Base-by-base conservation (phyloP, 2,888 invertebrate species). In the Gymnosoma rotundatum region DNA sequence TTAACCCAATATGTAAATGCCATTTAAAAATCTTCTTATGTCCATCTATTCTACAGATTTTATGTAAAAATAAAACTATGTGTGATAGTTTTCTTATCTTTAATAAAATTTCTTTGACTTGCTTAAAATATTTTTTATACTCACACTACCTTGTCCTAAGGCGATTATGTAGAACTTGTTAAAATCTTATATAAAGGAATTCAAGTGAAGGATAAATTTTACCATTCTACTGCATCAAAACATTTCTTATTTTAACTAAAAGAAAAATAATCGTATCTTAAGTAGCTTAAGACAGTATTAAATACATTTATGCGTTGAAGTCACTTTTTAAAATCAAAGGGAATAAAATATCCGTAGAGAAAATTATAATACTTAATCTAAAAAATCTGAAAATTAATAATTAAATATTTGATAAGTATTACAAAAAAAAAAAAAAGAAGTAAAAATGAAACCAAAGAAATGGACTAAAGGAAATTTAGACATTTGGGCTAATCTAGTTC, bases 1-100 rank as follows among this genome's bases (percentile, higher is more conserved):
- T 66, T 56, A 32, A 56, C 64, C 64, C 8, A 58, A 50, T 16
- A 56, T 25, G 38, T 64, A 50, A 12, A 50, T 50, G 78, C 67
- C 78, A 79, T 56, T 48, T 20, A 50, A 12, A 70, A 83, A 83
- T 83, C 83, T 79, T 63, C 83, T 83, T 83, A 83, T 64, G 83
- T 79, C 79, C 79, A 78, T 78, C 63, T 48, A 14, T 58, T 64
- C 21, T 21, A 21, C 5, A 78, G 21, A 78, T 72, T 70, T 66
- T 21, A 25, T 50, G 25, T 50, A 48, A 16, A n/a, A 6, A 48
- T n/a, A 38, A 70, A 63, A 54, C 50, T 56, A 36, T 38, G 14
- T n/a, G 48, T 67, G 20, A 50, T 60, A 60, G n/a, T 67, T 76
- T 38, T 58, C 25, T 42, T 25, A 56, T n/a, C 16, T 48, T 16